phyloP scores from a whole-genome alignment of 1,140 invertebrate genomes.

The Physella acuta region DNA sequence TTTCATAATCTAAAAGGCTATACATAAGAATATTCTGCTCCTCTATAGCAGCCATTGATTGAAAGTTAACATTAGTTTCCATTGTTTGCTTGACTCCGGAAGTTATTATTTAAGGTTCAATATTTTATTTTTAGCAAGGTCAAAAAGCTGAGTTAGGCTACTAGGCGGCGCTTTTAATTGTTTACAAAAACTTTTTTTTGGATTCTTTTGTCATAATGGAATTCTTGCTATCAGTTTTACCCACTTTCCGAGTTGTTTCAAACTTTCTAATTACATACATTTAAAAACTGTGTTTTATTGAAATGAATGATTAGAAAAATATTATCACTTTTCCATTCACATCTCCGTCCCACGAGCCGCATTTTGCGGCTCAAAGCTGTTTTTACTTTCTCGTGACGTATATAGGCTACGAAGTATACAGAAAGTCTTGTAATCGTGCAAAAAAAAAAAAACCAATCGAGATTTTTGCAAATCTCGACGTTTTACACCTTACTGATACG shows the following conservation, averaged over 20 bases:
- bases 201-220: neutral
- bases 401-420: too few relatives aligned
- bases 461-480: too few relatives aligned
- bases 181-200: too few relatives aligned
- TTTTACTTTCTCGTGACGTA: too few relatives aligned
- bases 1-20: constrained; percentile 7
- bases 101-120: neutral
- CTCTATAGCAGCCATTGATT: neutral
- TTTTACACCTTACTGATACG: too few relatives aligned
- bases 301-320: too few relatives aligned
- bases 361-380: too few relatives aligned
- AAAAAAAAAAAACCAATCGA: too few relatives aligned
- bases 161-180: too few relatives aligned
- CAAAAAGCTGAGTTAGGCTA: neutral
- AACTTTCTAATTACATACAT: neutral
- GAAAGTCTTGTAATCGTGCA: too few relatives aligned
- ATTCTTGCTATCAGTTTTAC: neutral
- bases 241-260: neutral
- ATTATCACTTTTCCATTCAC: too few relatives aligned
- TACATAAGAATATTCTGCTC: constrained; percentile 3
- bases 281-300: neutral
- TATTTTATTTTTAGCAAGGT: neutral
- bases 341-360: too few relatives aligned
- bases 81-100: neutral
- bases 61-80: neutral